Evolutionary conservation across 1,140 invertebrate genomes (phyloP), one percentile per base, ranked within the genome.

Genomic region (Drosophila baimaii): DNA sequence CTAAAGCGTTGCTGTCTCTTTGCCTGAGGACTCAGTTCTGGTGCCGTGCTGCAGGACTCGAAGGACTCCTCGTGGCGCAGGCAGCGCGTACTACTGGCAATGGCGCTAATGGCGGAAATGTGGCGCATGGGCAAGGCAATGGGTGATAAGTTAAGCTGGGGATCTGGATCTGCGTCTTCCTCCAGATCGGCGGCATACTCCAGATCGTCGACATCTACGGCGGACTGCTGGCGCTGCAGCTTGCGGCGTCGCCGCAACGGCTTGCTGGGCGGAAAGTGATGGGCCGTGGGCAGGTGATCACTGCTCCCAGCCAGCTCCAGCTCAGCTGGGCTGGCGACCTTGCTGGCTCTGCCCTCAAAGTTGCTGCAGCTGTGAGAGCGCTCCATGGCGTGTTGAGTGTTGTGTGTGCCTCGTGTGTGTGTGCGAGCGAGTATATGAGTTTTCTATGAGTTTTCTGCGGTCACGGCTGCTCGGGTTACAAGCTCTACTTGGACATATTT

Each of bases 41-140:
- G 73, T 0, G 79, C 70, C 0, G 89, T 78, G 62, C 84, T 79
- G 62, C 63, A 64, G 21, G 90, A 91, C 12, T 91, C 90, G 13
- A 91, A 91, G 57, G 90, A 91, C 5, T 91, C 90, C 39, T 89
- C 90, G 31, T 91, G 85, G 4, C 78, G 90, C 56, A 91, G 56
- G 15, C 80, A 80, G 23, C 81, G 74, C 2, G 41, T 66, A 43
- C 27, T 71, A 46, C 39, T 69, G 52, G 44, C 41, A 43, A 35
- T 37, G 25, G 47, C 47, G n/a, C n/a, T 31, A 1, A 47, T 25
- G 44, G 44, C 23, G 5, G 71, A 70, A n/a, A 78, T 64, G 39
- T 70, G 74, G 4, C 75, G 66, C 21, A 65, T 3, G 39, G 58
- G 47, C 58, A 78, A n/a, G 23, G 44, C n/a, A 13, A 19, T 17